These are phyloP conservation scores for Xiphophorus hellerii DNA, from an alignment of 2,113 vertebrate species.

Conservation along the genomic window DNA sequence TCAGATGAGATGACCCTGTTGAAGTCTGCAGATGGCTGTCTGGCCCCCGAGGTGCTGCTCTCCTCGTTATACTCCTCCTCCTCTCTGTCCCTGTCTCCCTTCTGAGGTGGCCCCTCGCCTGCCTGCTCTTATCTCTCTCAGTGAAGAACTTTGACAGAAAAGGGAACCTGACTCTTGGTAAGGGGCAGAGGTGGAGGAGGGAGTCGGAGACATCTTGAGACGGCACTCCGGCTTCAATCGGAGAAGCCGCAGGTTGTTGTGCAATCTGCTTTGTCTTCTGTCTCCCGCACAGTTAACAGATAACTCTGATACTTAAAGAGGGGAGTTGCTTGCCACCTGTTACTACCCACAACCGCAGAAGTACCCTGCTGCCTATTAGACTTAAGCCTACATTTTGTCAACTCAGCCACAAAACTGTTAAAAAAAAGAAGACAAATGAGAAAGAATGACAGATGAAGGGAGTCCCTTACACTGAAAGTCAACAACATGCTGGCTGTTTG, in stretches of 20 bases:
- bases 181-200: conserved; percentile 60
- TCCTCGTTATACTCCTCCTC: conserved; percentile 40
- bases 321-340: conserved; percentile 9
- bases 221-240: conserved; percentile 43
- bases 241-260: conserved; percentile 39
- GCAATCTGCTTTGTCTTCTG: conserved; percentile 46
- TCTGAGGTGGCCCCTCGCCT: conserved; percentile 45
- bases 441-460: conserved; percentile 17
- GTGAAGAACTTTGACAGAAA: conserved; percentile 75
- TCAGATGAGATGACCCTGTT: conserved; percentile 67
- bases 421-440: conserved; percentile 1
- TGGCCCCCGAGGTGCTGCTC: conserved; percentile 65
- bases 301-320: conserved; percentile 5
- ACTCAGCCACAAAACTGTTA: conserved; percentile 22
- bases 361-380: conserved; percentile 2
- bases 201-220: conserved; percentile 38
- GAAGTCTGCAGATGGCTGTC: conserved; percentile 66
- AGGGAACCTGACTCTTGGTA: conserved; percentile 74
- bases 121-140: conserved; percentile 69
- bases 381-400: conserved; percentile 20
- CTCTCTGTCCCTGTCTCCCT: conserved; percentile 33
- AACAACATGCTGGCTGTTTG: conserved; percentile 40
- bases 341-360: neutral
- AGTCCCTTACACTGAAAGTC: conserved; percentile 30
- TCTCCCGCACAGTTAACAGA: conserved; percentile 9